phyloP scores from a whole-genome alignment of 2,113 vertebrate species.

The Leptodactylus fuscus region DNA sequence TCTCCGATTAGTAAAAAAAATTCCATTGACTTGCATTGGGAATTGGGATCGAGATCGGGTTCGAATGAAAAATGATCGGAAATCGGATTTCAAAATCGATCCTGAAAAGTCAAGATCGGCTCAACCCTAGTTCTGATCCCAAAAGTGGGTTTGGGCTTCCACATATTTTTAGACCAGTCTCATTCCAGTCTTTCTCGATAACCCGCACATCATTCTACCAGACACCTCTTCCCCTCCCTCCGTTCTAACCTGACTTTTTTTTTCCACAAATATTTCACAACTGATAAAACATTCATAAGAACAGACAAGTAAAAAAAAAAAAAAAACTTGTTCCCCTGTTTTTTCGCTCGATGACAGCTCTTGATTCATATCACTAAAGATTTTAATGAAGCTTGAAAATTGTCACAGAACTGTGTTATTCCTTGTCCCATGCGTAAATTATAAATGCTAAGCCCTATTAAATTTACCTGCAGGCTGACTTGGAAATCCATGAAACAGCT shows the following conservation, averaged over 20 bases:
- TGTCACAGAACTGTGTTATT: constrained; percentile 43
- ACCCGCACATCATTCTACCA: background rate
- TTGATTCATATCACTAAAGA: constrained; percentile 50
- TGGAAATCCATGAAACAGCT: constrained; percentile 28
- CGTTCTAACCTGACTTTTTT: background rate
- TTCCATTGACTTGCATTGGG: too few species aligned
- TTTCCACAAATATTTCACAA: background rate
- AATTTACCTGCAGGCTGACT: constrained; percentile 42
- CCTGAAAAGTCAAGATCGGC: too few species aligned
- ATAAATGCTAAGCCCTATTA: constrained; percentile 52
- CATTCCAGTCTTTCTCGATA: too few species aligned
- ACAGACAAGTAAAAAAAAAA: background rate
- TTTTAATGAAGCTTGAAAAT: constrained; percentile 52
- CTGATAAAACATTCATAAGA: background rate
- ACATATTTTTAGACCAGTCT: too few species aligned
- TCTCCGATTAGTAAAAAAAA: too few species aligned
- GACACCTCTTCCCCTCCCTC: background rate
- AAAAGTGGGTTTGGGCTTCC: too few species aligned
- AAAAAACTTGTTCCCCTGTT: constrained; percentile 1
- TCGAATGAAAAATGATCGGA: too few species aligned
- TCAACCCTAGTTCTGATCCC: too few species aligned
- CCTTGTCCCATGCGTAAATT: constrained; percentile 38
- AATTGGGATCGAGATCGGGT: too few species aligned
- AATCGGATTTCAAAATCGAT: too few species aligned
- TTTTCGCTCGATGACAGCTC: constrained; percentile 10